These are phyloP conservation scores for Poecile montanus DNA, from an alignment of 2,797 vertebrate genomes.

Conservation along the genomic window DNA sequence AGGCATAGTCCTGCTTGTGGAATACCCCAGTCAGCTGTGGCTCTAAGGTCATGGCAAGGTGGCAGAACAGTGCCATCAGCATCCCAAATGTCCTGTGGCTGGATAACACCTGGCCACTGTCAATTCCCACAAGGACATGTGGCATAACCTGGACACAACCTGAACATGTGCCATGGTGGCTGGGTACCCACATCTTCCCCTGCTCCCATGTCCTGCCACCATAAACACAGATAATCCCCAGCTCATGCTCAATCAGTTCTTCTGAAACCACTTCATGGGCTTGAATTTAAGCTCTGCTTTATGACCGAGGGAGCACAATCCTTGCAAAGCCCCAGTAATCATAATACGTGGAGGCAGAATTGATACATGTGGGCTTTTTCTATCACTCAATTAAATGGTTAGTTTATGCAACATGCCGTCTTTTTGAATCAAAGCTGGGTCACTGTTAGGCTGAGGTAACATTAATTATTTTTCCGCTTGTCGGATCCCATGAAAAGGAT, in stretches of 20 bases:
- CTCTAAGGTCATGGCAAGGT: not conserved
- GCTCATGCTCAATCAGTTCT: constrained; percentile 34
- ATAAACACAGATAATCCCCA: constrained; percentile 19
- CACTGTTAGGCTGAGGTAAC: constrained; percentile 95
- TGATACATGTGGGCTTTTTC: constrained; percentile 79
- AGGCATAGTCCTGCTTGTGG: not conserved
- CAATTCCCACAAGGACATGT: not conserved
- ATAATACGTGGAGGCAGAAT: constrained; percentile 71
- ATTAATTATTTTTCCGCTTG: constrained; percentile 99
- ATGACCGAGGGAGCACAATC: constrained; percentile 54
- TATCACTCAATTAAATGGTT: constrained; percentile 92
- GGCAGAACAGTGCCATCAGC: not conserved
- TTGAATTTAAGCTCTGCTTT: constrained; percentile 58
- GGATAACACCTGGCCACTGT: not conserved
- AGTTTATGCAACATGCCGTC: constrained; percentile 89
- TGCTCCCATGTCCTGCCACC: not conserved
- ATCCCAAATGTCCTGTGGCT: not conserved
- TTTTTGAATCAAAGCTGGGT: constrained; percentile 89
- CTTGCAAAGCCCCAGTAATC: constrained; percentile 63
- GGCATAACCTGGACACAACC: not conserved
- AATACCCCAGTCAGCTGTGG: not conserved
- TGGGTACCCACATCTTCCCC: not conserved
- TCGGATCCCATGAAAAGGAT: constrained; percentile 93
- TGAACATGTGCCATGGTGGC: not conserved
- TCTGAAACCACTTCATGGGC: constrained; percentile 26